Base-by-base conservation (phyloP, 1,140 invertebrate genomes). In the Drosophila oshimai region DNA sequence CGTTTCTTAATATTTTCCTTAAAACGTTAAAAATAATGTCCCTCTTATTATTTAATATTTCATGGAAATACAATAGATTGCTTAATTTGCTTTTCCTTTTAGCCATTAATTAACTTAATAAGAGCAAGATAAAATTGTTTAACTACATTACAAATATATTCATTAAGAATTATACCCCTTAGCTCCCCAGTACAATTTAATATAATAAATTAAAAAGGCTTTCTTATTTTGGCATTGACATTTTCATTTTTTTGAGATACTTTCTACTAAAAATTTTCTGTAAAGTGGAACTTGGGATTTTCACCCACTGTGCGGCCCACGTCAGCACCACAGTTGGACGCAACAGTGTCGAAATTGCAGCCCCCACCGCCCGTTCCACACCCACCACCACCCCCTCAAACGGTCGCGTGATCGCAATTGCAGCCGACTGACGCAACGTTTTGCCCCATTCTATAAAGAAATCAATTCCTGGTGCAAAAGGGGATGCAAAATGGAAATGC, bases 261-360 rank as follows among this genome's bases (percentile, higher is more conserved):
- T 22, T 12, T 22, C 2, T 22, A 5, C 22, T 6, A 39, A 6
- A 37, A 9, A 37, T 10, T 37, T 7, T 17, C 9, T 34, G 0
- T 1, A 20, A 9, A 9, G n/a, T 28, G 31, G 33, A 6, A 0
- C 31, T 12, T 24, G 22, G 5, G n/a, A 20, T 28, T 29, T 29
- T 7, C 6, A 36, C 26, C 44, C 54, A 72, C 37, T 9, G 67
- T 71, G 18, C 68, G 33, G 10, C 13, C 31, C 54, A 51, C 28
- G 26, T 61, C 31, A 45, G 44, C 44, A 13, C 45, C 31, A 42
- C 46, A 41, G 71, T 84, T 79, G 70, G 79, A 62, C 51, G 79
- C 71, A 86, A 86, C 61, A 86, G 67, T 84, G 78, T 84, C 60
- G 72, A 80, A 84, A 84, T 62, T 62, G 61, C 70, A 65, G 34